These are phyloP conservation scores for Catocala nupta DNA, from an alignment of 2,888 invertebrate genomes.

Conservation along the genomic window DNA sequence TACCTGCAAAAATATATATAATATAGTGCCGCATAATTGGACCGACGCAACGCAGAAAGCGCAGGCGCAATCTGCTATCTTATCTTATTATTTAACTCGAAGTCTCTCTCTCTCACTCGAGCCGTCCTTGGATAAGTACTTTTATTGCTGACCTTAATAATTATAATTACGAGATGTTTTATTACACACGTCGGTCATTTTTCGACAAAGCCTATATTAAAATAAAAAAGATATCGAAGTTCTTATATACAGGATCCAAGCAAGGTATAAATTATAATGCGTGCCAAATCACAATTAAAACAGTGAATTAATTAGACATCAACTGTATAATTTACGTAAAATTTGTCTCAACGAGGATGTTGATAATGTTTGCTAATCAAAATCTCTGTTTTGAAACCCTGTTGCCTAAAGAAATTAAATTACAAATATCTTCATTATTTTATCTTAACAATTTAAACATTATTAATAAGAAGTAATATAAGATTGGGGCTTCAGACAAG, in stretches of 20 bases:
- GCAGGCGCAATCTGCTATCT: no score
- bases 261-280: constrained; percentile 23
- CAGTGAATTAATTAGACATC: constrained; percentile 5
- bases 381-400: constrained; percentile 1
- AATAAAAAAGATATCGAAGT: neutral
- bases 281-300: constrained; percentile 30
- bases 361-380: neutral
- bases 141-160: no score
- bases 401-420: constrained; percentile 8
- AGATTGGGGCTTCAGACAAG: no score
- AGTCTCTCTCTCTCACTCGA: no score
- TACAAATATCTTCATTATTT: constrained; percentile 4
- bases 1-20: constrained; percentile 33
- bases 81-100: no score
- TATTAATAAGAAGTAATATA: no score
- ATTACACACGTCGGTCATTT: neutral
- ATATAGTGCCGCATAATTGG: neutral
- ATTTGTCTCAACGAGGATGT: neutral
- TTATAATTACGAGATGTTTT: neutral
- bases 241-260: constrained; percentile 9
- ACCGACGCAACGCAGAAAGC: no score
- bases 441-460: neutral
- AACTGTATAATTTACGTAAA: neutral
- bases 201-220: neutral
- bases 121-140: no score